These are phyloP conservation scores for Pterobdella sp. DNA, from an alignment of 2,888 invertebrate species.

Conservation along the genomic window DNA sequence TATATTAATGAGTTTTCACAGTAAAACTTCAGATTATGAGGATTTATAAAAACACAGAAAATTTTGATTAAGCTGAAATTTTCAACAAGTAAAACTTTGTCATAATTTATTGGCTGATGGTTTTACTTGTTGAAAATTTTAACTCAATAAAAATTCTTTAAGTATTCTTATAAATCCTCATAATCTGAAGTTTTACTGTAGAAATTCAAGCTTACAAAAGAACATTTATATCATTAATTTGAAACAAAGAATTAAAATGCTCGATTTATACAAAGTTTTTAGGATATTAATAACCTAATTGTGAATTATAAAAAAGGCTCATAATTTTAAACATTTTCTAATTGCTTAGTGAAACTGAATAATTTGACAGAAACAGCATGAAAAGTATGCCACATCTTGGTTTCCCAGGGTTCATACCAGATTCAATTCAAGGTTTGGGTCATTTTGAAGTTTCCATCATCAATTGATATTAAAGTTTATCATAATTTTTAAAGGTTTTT, in stretches of 20 bases:
- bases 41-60: too few relatives aligned
- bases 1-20: background rate
- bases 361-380: constrained; percentile 13
- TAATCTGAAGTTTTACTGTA: background rate
- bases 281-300: background rate
- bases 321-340: too few relatives aligned
- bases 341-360: too few relatives aligned
- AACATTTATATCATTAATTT: too few relatives aligned
- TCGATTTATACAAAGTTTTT: too few relatives aligned
- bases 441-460: background rate
- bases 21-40: too few relatives aligned
- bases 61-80: too few relatives aligned
- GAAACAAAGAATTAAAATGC: too few relatives aligned
- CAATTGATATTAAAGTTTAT: background rate
- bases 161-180: background rate
- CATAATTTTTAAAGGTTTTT: constrained; percentile 7
- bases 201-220: background rate
- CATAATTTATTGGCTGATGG: background rate
- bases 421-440: constrained; percentile 19
- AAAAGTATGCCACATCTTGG: constrained; percentile 21
- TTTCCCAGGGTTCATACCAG: constrained; percentile 19
- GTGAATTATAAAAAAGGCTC: background rate
- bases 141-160: background rate
- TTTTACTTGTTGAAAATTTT: background rate
- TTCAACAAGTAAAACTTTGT: too few relatives aligned